Percentiles rank a stretch among this genome's conserved stretches.
phyloP scores from a whole-genome alignment of 2,113 vertebrate species.

The Myotis davidii region DNA sequence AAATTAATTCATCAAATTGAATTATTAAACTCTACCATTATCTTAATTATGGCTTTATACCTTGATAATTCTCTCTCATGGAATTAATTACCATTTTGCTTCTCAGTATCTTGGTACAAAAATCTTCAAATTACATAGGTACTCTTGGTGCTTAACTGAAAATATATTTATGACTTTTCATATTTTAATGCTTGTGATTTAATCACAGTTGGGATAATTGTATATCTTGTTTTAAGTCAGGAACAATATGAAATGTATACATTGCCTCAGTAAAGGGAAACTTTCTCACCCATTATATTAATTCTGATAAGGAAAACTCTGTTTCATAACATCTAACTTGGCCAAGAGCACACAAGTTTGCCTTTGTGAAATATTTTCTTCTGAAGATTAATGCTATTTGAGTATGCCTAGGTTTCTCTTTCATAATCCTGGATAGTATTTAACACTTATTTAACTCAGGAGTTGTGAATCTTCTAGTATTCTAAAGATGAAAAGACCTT shows the following conservation, averaged over 20 bases:
- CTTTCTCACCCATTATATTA: neutral
- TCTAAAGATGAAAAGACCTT: conserved; percentile 4
- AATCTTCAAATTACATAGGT: neutral
- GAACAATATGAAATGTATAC: neutral
- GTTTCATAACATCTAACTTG: neutral
- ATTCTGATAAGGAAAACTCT: neutral
- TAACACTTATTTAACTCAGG: conserved; percentile 48
- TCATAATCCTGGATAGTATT: neutral
- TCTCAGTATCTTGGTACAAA: neutral
- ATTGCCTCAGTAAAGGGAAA: neutral
- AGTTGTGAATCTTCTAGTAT: neutral
- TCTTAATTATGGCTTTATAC: conserved; percentile 11
- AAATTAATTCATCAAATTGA: neutral
- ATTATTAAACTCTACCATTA: conserved; percentile 12
- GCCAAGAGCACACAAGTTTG: neutral
- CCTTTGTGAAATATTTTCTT: neutral
- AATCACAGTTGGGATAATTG: neutral
- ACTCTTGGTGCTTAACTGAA: conserved; percentile 31
- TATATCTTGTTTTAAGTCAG: neutral
- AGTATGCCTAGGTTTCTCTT: conserved; percentile 6
- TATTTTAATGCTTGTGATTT: neutral
- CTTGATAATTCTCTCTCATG: neutral
- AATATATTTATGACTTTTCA: neutral
- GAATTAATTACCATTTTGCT: conserved; percentile 18
- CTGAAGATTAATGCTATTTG: neutral